Evolutionary conservation across 2,888 invertebrate species (phyloP).

Genomic region (Hofmannophila pseudospretella): DNA sequence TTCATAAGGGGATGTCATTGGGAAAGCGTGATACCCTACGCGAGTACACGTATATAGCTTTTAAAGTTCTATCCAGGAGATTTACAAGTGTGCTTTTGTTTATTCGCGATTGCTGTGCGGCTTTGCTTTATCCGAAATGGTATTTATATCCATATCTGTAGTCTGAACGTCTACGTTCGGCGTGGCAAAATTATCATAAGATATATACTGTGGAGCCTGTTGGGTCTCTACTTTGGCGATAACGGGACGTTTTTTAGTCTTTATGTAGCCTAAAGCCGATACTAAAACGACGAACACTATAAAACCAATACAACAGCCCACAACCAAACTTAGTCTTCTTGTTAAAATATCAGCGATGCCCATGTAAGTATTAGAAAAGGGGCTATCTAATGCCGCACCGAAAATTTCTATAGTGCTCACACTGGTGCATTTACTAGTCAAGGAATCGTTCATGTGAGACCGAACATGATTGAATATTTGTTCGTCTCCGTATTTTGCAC

Average conservation of each 20-base stretch:
- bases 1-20: conserved; percentile 43
- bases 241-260: conserved; percentile 89
- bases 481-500: conserved; percentile 76
- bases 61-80: background rate
- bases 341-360: conserved; percentile 87
- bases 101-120: conserved; percentile 44
- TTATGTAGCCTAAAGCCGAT: conserved; percentile 90
- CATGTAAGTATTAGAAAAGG: conserved; percentile 81
- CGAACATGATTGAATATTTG: conserved; percentile 69
- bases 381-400: conserved; percentile 77
- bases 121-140: conserved; percentile 64
- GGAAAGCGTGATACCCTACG: conserved; percentile 31
- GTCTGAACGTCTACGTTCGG: conserved; percentile 59
- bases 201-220: conserved; percentile 88
- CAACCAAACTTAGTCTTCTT: conserved; percentile 88
- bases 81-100: conserved; percentile 8
- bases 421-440: conserved; percentile 86
- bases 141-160: conserved; percentile 66
- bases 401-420: conserved; percentile 86
- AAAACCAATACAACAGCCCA: conserved; percentile 91
- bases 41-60: background rate
- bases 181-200: conserved; percentile 78
- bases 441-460: conserved; percentile 79
- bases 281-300: conserved; percentile 90
- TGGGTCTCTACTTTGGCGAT: conserved; percentile 84